phyloP scores from a whole-genome alignment of 1,140 invertebrate genomes.

The Bicyclus anynana region DNA sequence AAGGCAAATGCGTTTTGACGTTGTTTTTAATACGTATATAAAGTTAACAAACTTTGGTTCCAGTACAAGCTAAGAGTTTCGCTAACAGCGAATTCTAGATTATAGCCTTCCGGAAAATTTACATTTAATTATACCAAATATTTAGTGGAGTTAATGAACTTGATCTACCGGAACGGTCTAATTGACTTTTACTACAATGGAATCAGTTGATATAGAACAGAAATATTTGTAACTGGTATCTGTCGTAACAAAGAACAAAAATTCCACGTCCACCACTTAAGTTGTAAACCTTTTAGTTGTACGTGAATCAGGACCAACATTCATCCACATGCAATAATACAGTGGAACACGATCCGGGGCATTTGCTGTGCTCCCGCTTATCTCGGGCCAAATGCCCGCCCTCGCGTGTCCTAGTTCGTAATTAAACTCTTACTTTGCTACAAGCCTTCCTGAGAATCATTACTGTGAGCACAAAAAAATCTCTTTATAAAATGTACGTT shows the following conservation, averaged over 20 bases:
- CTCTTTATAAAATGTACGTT: not conserved
- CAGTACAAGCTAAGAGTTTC: no score
- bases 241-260: not conserved
- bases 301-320: conserved; percentile 3
- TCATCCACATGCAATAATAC: conserved; percentile 1
- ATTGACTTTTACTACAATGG: no score
- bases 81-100: no score
- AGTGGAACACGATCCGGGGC: conserved; percentile 2
- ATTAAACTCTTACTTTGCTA: conserved; percentile 19
- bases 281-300: not conserved
- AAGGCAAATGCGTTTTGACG: no score
- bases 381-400: conserved; percentile 5
- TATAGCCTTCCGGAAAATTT: no score
- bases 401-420: conserved; percentile 19
- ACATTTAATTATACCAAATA: no score
- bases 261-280: not conserved
- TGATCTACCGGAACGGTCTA: no score
- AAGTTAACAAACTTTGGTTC: no score
- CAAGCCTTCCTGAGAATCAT: conserved; percentile 11
- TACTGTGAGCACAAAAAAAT: not conserved
- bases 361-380: conserved; percentile 7
- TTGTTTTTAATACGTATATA: no score
- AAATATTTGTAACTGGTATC: no score
- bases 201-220: no score
- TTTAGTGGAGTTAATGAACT: no score